Base-by-base conservation (phyloP, 2,797 vertebrate species). In the Pseudotriccus pelzelni region DNA sequence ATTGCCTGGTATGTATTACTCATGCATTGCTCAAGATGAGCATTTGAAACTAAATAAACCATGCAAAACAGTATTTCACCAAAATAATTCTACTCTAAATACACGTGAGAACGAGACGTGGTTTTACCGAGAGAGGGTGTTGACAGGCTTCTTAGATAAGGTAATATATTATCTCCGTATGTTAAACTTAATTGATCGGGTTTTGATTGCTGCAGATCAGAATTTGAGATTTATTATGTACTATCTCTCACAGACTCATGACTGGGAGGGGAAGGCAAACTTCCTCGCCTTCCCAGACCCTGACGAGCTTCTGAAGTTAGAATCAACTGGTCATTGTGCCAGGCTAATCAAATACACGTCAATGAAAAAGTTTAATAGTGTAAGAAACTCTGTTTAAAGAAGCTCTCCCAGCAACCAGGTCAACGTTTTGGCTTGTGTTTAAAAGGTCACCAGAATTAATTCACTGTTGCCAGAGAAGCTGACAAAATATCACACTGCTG, bases 391-490 rank as follows among this genome's bases (percentile, higher is more conserved):
- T 62, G 28, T 81, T 87, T 84, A n/a, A 84, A 93, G 66, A 73
- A 76, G 39, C 23, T 92, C 55, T 59, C 36, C 28, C 89, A 94
- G 81, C 36, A 88, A 66, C n/a, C n/a, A 41, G 17, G 46, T 66
- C 50, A 62, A 10, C 15, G 32, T 66, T 93, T 90, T 50, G 66
- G 19, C 30, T 78, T 87, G 84, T 90, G 41, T 79, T 91, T 50
- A 62, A 59, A 79, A 79, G 22, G 39, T 62, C 90, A 69, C 63
- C 14, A 76, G 85, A 87, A 81, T 46, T 60, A 72, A 90, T 75
- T 78, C 58, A 36, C 17, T 81, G 73, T 60, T 91, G 49, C 80
- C 56, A 50, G 46, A 90, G 69, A 84, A 91, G 83, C 41, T 81
- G 73, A 56, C 56, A 81, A 84, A 86, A 56, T 73, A 70, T 34